phyloP scores from a whole-genome alignment of 2,888 invertebrate species.

The Amiota mariae region DNA sequence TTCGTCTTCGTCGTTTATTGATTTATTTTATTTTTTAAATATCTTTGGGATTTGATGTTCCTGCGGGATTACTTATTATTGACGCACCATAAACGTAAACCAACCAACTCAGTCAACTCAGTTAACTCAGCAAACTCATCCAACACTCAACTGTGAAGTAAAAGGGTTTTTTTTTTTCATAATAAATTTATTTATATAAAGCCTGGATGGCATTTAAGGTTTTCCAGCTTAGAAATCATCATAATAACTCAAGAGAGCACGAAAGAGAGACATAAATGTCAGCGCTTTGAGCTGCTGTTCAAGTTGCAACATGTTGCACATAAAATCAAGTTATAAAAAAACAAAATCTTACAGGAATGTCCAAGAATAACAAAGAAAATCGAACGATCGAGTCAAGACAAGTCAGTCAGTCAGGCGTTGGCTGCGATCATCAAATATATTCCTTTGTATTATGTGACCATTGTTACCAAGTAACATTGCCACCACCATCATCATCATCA shows the following conservation, averaged over 20 bases:
- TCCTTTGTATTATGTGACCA: too few relatives aligned
- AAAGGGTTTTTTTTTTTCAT: not conserved
- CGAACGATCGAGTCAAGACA: slow-evolving; percentile 15
- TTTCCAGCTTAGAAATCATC: slow-evolving; percentile 13
- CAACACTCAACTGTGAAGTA: not conserved
- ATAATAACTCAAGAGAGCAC: slow-evolving; percentile 1
- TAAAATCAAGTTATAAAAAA: not conserved
- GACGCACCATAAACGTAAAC: not conserved
- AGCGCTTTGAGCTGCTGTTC: slow-evolving; percentile 5
- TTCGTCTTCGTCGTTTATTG: too few relatives aligned
- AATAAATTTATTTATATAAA: slow-evolving; percentile 11
- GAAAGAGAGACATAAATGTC: not conserved
- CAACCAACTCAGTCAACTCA: not conserved
- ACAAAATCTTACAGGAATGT: slow-evolving; percentile 24
- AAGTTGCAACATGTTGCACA: not conserved
- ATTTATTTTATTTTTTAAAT: slow-evolving; percentile 41
- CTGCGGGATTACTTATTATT: slow-evolving; percentile 57
- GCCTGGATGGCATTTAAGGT: not conserved
- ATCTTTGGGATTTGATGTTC: slow-evolving; percentile 43
- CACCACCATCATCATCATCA: slow-evolving; percentile 51
- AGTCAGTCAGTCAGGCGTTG: too few relatives aligned
- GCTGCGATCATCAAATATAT: too few relatives aligned
- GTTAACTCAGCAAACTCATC: not conserved
- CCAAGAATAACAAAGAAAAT: slow-evolving; percentile 59
- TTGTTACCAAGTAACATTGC: too few relatives aligned